A percentile compares a stretch with the other conserved stretches of the same genome.
These are phyloP conservation scores for Troides aeacus DNA, from an alignment of 2,888 invertebrate genomes.

Conservation along the genomic window DNA sequence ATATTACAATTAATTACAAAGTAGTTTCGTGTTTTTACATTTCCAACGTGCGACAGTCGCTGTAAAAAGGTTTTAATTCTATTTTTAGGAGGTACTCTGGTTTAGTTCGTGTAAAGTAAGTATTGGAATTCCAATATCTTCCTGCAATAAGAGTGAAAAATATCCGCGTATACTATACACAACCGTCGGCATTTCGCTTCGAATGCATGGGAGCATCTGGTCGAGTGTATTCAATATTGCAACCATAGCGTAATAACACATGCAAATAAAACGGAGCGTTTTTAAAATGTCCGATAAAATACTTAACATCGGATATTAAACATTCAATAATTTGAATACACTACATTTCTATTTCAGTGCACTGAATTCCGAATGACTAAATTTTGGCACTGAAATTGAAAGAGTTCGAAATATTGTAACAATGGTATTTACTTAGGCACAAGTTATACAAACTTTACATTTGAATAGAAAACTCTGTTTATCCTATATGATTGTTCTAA, in stretches of 20 bases:
- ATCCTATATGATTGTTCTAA: too few species aligned
- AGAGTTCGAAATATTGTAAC: too few species aligned
- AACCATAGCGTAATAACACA: slow-evolving; percentile 57
- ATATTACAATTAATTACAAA: too few species aligned
- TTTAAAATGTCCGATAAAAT: slow-evolving; percentile 1
- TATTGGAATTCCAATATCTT: slow-evolving; percentile 23
- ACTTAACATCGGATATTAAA: background rate
- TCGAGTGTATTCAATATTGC: slow-evolving; percentile 62
- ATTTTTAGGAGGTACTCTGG: slow-evolving; percentile 8
- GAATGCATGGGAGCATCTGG: slow-evolving; percentile 55
- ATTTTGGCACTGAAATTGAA: too few species aligned
- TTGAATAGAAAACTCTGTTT: too few species aligned
- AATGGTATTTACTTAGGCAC: too few species aligned
- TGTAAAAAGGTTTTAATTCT: slow-evolving; percentile 1
- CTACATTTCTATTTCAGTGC: too few species aligned
- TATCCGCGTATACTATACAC: slow-evolving; percentile 9
- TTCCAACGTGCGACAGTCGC: background rate
- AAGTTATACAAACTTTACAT: too few species aligned
- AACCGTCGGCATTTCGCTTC: slow-evolving; percentile 56
- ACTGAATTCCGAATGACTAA: too few species aligned
- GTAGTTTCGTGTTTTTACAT: background rate
- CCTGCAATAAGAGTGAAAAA: slow-evolving; percentile 21
- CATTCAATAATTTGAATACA: too few species aligned
- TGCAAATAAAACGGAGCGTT: slow-evolving; percentile 7
- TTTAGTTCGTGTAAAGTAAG: slow-evolving; percentile 9